A percentile compares a stretch with the other conserved stretches of the same genome.
Evolutionary conservation across 2,888 invertebrate genomes (phyloP).

Genomic region (Listrodromus nycthemerus): DNA sequence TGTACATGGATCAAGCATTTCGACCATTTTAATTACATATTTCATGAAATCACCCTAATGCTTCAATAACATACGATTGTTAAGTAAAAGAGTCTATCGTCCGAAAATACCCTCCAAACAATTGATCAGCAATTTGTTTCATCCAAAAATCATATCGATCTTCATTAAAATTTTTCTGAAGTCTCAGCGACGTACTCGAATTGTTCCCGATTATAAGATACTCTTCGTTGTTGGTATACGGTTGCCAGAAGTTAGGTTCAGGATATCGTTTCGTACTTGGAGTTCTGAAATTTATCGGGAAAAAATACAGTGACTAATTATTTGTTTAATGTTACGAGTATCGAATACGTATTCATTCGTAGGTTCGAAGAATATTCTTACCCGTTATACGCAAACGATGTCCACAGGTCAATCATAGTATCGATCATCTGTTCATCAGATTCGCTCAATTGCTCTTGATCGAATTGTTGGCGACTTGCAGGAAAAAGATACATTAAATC

Average conservation of each 20-base stretch:
- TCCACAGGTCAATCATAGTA: conserved; percentile 83
- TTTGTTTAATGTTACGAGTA: background rate
- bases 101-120: background rate
- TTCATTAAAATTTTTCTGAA: too few relatives aligned
- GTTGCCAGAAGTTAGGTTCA: background rate
- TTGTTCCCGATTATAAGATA: background rate
- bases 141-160: too few relatives aligned
- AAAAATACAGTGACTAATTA: background rate
- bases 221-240: background rate
- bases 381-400: conserved; percentile 78
- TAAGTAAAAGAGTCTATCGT: too few relatives aligned
- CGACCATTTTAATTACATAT: too few relatives aligned
- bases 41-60: too few relatives aligned
- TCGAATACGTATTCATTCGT: background rate
- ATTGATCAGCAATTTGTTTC: too few relatives aligned
- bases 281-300: background rate
- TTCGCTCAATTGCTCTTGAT: conserved; percentile 61
- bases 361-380: conserved; percentile 48
- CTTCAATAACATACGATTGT: too few relatives aligned
- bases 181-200: background rate
- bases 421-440: conserved; percentile 77
- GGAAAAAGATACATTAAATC: conserved; percentile 85
- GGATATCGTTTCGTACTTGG: background rate
- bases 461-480: conserved; percentile 13
- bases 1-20: too few relatives aligned